Percentiles rank a stretch among this genome's conserved stretches.
Conservation (phyloP, 2,797 vertebrate genomes). For the Momotus momota region DNA sequence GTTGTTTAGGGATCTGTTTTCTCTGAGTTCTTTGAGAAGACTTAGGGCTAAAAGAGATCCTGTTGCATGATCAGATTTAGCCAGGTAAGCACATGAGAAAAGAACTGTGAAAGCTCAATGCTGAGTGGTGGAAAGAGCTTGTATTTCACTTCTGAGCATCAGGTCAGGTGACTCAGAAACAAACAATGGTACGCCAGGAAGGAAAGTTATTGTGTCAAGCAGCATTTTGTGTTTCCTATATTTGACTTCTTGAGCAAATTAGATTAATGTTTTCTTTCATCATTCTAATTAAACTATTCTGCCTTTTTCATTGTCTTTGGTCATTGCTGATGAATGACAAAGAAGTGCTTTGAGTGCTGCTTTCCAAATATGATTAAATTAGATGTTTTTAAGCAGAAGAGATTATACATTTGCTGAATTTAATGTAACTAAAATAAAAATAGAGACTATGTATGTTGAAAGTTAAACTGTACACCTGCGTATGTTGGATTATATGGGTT, state of each 20-base stretch:
- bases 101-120: slow-evolving; percentile 22
- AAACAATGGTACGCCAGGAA: not conserved
- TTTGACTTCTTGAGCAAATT: slow-evolving; percentile 42
- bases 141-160: not conserved
- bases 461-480: not conserved
- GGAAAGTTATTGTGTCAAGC: not conserved
- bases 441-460: not conserved
- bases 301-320: slow-evolving; percentile 17
- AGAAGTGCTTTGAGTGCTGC: not conserved
- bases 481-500: not conserved
- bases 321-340: slow-evolving; percentile 30
- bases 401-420: not conserved
- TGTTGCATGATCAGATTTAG: slow-evolving; percentile 9
- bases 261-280: slow-evolving; percentile 34
- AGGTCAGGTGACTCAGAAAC: slow-evolving; percentile 31
- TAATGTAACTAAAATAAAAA: slow-evolving; percentile 8
- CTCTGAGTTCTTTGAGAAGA: not conserved
- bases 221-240: slow-evolving; percentile 26
- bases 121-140: slow-evolving; percentile 42
- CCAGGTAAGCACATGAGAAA: slow-evolving; percentile 41
- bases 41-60: not conserved
- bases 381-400: slow-evolving; percentile 2
- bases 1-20: not conserved
- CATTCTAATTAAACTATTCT: slow-evolving; percentile 37
- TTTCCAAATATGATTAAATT: slow-evolving; percentile 23